These are phyloP conservation scores for Synanthedon formicaeformis DNA, from an alignment of 2,888 invertebrate genomes.

Conservation along the genomic window DNA sequence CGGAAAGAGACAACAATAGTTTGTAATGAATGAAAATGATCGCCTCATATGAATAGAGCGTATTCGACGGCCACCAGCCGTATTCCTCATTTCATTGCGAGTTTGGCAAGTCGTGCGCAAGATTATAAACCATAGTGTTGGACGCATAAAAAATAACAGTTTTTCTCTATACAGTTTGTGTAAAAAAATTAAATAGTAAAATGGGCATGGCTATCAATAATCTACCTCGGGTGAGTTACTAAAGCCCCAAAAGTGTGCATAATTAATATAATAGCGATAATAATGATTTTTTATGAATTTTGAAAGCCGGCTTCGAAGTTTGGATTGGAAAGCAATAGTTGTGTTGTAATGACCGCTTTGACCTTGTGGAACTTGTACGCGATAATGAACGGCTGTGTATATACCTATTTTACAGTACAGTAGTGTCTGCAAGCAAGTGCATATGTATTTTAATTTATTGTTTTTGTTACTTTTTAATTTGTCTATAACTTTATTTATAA, in stretches of 20 bases:
- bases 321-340: conserved; percentile 58
- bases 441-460: background rate
- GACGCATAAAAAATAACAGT: conserved; percentile 12
- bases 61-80: conserved; percentile 33
- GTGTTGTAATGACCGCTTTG: conserved; percentile 69
- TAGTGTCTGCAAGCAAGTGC: background rate
- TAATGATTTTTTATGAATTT: conserved; percentile 15
- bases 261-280: conserved; percentile 2
- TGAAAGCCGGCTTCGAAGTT: conserved; percentile 32
- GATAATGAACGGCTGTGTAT: conserved; percentile 43
- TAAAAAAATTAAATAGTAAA: conserved; percentile 22
- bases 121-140: conserved; percentile 25
- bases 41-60: conserved; percentile 30
- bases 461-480: too few relatives aligned
- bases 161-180: conserved; percentile 5
- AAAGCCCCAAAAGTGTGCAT: background rate
- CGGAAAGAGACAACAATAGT: conserved; percentile 46
- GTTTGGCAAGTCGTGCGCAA: conserved; percentile 50
- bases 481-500: too few relatives aligned
- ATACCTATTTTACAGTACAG: background rate
- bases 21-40: conserved; percentile 62
- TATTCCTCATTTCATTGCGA: conserved; percentile 53
- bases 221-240: conserved; percentile 48
- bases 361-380: conserved; percentile 67
- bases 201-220: conserved; percentile 62